Base-by-base conservation (phyloP, 2,888 invertebrate genomes). In the Abrostola triplasia region DNA sequence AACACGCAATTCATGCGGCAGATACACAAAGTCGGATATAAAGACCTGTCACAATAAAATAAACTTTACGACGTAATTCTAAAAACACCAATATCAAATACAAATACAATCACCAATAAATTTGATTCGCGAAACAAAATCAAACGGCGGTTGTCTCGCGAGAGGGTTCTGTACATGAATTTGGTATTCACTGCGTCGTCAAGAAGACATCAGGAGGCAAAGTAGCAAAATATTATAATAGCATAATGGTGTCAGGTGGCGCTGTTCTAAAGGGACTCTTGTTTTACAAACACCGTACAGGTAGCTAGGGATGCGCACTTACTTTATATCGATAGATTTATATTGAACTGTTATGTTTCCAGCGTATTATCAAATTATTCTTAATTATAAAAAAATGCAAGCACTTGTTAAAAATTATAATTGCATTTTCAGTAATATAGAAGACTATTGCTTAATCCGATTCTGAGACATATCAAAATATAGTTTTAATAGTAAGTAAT, bases 201-300 rank as follows among this genome's bases (percentile, higher is more conserved):
- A 93, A 93, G 91, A 92, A 91, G 89, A 90, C 92, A 94, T 92
- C 94, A 94, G 90, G 80, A 90, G 88, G 88, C 81, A 84, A 86
- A 89, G 90, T 87, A 90, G 89, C 92, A 88, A 93, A 93, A 94
- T 94, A 95, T 95, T 95, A 93, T 94, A 94, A 94, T 93, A 90
- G 92, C 89, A 86, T 92, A 92, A 94, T 92, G 93, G 92, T 90
- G 90, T 92, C 93, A 94, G 94, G 93, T 94, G 93, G 85, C 86
- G 88, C 89, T 90, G 88, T 90, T 89, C 84, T 85, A 80, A 79
- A 81, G 85, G 80, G 77, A 76, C 74, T 70, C 68, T 24, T 70
- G 66, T 74, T 86, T 81, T 84, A 84, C 84, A 81, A 83, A 80
- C 75, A 76, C 59, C 47, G 36, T 35, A 36, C 11, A 53, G 70